Evolutionary conservation across 1,140 invertebrate species (phyloP), one percentile per base, ranked within the genome.

Genomic region (Cydia fagiglandana): DNA sequence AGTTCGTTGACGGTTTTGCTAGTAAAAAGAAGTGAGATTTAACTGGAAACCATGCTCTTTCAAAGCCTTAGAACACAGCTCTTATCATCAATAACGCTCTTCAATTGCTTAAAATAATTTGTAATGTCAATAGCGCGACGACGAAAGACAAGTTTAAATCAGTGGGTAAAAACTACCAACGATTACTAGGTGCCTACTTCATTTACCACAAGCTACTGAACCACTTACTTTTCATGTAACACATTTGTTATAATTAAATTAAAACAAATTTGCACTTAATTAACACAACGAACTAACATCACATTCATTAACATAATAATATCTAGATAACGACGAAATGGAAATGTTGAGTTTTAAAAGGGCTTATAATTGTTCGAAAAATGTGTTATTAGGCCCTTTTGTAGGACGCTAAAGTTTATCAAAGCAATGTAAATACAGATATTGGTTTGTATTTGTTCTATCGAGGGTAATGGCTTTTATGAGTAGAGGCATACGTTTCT

Each of bases 171-270:
- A n/a, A n/a, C n/a, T n/a, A n/a, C n/a, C n/a, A n/a, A n/a, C n/a
- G n/a, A n/a, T n/a, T n/a, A n/a, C n/a, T n/a, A n/a, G n/a, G 38
- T 41, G 10, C 1, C 9, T 41, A 41, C 38, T 38, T 38, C 38
- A 41, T 41, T 41, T 9, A 9, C 38, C 38, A 41, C 38, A 41
- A 41, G 38, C 9, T 41, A 41, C 38, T 9, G 2, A 41, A 41
- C 9, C 1, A 41, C 4, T 20, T 24, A 20, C 20, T 61, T 61
- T 61, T 24, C 2, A 61, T 61, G 20, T 7, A 12, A 24, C 56
- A 68, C n/a, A 70, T 38, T 38, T 34, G 41, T 20, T 15, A n/a
- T 70, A 70, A 70, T 45, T 70, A 30, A 38, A 34, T 70, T 79
- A 74, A 38, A 47, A 13, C 45, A 45, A 10, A 74, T 64, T 64